A percentile compares a stretch with the other conserved stretches of the same genome.
Conservation (phyloP, 2,888 invertebrate species). For the Cerceris ruficornis region DNA sequence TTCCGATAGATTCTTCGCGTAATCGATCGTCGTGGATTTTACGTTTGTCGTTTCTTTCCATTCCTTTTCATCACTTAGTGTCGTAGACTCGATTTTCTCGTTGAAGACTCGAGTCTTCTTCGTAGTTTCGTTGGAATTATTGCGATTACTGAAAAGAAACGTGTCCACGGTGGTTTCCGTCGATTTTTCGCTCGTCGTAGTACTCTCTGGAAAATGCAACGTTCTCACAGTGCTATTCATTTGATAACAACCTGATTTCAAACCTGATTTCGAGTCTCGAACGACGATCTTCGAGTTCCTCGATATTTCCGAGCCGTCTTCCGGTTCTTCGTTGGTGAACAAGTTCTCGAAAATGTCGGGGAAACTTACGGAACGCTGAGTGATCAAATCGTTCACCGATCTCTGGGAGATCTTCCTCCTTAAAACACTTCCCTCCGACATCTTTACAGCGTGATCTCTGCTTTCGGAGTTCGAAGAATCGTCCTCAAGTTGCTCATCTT, state of each 20-base stretch:
- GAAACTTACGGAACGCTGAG: not conserved
- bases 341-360: not conserved
- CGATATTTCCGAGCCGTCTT: not conserved
- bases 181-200: too few species aligned
- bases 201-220: too few species aligned
- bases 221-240: too few species aligned
- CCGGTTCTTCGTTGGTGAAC: not conserved
- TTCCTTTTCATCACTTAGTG: too few species aligned
- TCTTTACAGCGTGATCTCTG: not conserved
- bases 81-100: too few species aligned
- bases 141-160: too few species aligned
- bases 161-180: too few species aligned
- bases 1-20: not conserved
- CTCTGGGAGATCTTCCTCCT: not conserved
- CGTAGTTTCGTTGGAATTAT: too few species aligned
- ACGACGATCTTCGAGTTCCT: not conserved
- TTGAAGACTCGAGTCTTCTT: too few species aligned
- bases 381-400: not conserved
- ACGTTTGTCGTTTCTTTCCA: too few species aligned
- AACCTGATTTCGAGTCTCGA: not conserved
- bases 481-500: not conserved
- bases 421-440: not conserved
- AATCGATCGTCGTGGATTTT: not conserved
- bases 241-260: too few species aligned
- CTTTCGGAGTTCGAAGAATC: not conserved